Percentiles rank a stretch among this genome's conserved stretches.
These are phyloP conservation scores for Tringa solitaria DNA, from an alignment of 2,113 vertebrate species.

Conservation along the genomic window DNA sequence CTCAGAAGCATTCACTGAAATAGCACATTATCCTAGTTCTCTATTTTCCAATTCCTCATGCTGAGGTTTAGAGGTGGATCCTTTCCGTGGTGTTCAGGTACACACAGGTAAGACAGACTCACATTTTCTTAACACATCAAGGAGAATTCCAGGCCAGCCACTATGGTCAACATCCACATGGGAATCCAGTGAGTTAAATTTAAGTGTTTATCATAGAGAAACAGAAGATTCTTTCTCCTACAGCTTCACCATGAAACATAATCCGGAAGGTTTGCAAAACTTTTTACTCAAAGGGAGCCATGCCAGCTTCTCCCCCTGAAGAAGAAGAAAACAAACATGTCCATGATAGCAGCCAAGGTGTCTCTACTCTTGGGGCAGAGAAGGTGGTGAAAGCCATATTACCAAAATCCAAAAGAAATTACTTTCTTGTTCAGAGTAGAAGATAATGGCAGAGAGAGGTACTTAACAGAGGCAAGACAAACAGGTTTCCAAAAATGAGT, in stretches of 20 bases:
- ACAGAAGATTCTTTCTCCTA: not conserved
- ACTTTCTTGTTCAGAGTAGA: no score
- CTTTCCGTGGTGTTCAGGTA: not conserved
- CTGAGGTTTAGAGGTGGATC: not conserved
- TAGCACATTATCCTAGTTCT: rapidly evolving
- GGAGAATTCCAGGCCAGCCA: not conserved
- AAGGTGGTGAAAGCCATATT: not conserved
- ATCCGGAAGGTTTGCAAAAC: not conserved
- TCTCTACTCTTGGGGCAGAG: not conserved
- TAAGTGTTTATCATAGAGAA: not conserved
- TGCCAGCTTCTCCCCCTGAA: not conserved
- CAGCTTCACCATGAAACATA: not conserved
- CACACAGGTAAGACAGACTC: not conserved
- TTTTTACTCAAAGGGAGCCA: not conserved
- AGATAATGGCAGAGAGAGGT: not conserved
- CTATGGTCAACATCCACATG: not conserved
- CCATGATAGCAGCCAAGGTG: not conserved
- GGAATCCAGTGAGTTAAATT: not conserved
- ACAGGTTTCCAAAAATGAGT: not conserved
- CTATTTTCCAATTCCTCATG: not conserved
- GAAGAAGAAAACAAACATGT: not conserved
- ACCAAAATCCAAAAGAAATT: not conserved
- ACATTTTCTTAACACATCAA: not conserved
- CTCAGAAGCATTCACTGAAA: not conserved
- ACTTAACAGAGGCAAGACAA: not conserved